These are phyloP conservation scores for Lasiurus borealis DNA, from an alignment of 2,113 vertebrate species.

Conservation along the genomic window DNA sequence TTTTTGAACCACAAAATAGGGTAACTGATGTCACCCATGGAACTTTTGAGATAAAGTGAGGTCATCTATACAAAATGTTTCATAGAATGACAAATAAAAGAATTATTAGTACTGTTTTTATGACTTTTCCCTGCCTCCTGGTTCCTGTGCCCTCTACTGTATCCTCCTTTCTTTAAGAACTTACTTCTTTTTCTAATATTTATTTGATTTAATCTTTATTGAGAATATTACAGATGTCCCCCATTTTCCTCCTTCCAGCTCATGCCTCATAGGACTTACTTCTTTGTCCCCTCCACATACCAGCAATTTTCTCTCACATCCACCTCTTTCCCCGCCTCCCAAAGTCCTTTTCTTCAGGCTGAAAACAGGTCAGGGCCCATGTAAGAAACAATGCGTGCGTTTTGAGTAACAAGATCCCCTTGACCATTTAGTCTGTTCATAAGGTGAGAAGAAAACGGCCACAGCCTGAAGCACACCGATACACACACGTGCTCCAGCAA, in stretches of 20 bases:
- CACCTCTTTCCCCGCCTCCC: neutral
- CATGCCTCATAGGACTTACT: no score
- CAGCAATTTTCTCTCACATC: rapidly evolving
- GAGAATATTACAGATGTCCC: no score
- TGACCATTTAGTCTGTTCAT: neutral
- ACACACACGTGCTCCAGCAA: neutral
- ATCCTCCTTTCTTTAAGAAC: neutral
- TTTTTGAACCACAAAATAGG: neutral
- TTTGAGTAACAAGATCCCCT: neutral
- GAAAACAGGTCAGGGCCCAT: neutral
- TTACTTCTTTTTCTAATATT: neutral
- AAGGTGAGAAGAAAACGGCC: neutral
- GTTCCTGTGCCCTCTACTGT: neutral
- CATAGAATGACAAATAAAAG: neutral
- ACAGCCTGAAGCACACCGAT: neutral
- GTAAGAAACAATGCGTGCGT: neutral
- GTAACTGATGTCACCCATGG: neutral
- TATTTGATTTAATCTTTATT: no score
- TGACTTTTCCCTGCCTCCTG: neutral
- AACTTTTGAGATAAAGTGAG: neutral
- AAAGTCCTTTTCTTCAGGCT: neutral
- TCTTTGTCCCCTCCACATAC: neutral
- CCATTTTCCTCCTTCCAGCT: no score
- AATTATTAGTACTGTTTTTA: neutral
- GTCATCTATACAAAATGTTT: neutral